Evolutionary conservation across 2,113 vertebrate species (phyloP).

Genomic region (Saimiri boliviensis): DNA sequence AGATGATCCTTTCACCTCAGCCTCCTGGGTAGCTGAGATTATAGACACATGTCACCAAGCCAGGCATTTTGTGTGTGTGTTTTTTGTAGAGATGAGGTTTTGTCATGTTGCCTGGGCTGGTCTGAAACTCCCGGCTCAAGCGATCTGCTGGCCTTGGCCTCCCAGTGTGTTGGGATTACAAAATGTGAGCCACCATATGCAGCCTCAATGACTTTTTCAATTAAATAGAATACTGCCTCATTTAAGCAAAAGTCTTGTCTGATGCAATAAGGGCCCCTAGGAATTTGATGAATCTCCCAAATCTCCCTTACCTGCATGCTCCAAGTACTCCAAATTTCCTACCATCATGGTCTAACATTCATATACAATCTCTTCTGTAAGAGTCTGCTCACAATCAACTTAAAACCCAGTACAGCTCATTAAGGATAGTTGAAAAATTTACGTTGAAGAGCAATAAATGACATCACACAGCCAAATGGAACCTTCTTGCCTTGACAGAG

Average conservation of each 20-base stretch:
- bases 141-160: neutral
- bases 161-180: neutral
- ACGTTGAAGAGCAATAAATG: neutral
- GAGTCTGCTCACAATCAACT: neutral
- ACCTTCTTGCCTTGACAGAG: neutral
- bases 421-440: neutral
- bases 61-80: neutral
- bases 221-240: neutral
- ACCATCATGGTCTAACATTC: neutral
- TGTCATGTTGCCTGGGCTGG: neutral
- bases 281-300: neutral
- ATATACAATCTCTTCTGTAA: neutral
- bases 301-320: neutral
- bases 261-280: neutral
- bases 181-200: neutral
- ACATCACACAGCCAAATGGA: neutral
- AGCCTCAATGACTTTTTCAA: neutral
- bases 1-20: neutral
- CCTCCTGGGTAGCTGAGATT: neutral
- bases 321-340: neutral
- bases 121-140: neutral
- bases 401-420: neutral
- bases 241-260: neutral
- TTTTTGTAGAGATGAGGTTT: neutral
- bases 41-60: neutral